Conservation (phyloP, 2,113 vertebrate genomes). For the Chaetodon trifascialis region DNA sequence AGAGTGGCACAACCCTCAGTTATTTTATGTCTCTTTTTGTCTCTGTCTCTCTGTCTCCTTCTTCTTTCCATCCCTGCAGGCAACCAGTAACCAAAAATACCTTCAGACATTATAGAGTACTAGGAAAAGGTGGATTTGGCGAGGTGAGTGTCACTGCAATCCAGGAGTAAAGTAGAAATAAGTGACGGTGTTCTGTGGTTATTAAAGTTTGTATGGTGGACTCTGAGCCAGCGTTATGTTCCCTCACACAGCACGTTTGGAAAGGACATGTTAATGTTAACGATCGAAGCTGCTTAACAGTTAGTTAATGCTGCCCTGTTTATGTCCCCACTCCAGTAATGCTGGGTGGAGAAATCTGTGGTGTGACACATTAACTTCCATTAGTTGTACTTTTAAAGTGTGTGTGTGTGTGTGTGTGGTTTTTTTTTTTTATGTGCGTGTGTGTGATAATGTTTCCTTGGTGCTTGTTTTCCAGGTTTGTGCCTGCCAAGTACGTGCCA, state of each 20-base stretch:
- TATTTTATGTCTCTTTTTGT: conserved; percentile 38
- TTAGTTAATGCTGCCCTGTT: conserved; percentile 35
- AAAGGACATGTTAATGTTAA: conserved; percentile 36
- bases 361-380: conserved; percentile 52
- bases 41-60: conserved; percentile 22
- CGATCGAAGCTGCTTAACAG: conserved; percentile 38
- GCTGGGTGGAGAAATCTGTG: conserved; percentile 32
- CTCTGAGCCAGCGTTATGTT: conserved; percentile 6
- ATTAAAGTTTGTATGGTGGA: conserved; percentile 11
- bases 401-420: conserved; percentile 9
- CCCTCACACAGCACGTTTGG: conserved; percentile 8
- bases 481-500: conserved; percentile 95
- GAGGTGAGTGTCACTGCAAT: conserved; percentile 87
- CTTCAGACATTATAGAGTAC: conserved; percentile 94
- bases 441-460: conserved; percentile 39
- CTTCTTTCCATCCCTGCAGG: conserved; percentile 79
- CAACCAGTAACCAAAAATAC: conserved; percentile 95
- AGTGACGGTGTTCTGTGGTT: not conserved
- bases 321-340: conserved; percentile 10
- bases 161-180: not conserved
- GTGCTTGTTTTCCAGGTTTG: conserved; percentile 86
- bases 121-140: conserved; percentile 97
- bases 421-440: not conserved
- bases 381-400: conserved; percentile 48
- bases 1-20: conserved; percentile 42